Evolutionary conservation across 2,113 vertebrate species (phyloP), one percentile per base, ranked within the genome.

Genomic region (Muntiacus muntjak): DNA sequence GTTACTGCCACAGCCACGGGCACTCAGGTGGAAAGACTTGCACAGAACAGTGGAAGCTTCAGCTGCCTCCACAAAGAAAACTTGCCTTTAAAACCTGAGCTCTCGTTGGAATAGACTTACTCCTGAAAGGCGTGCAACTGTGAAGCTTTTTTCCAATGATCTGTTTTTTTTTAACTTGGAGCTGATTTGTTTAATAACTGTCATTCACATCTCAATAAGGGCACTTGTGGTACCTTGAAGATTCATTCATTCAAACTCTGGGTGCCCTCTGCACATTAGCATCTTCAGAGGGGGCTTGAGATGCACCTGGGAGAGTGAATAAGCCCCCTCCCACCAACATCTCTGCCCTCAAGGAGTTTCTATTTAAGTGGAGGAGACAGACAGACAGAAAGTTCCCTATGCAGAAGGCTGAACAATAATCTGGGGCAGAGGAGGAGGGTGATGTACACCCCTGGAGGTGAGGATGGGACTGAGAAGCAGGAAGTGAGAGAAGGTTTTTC

Each of bases 231-330:
- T 23, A 40, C 45, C 17, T 17, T 40, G 28, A 57, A 55, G 74
- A 50, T 82, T 97, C 86, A 58, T 91, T 95, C 83, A 55, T 74
- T 93, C 94, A 79, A 88, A 91, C 3, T 11, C 5, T 8, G 58
- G 76, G 82, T 15, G 43, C 50, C 28, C n/a, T 91, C 60, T 71
- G 6, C 3, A 8, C 45, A 33, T 16, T 21, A 3, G 55, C 17
- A n/a, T 89, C 84, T 90, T 85, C 45, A 25, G 47, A 25, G 47
- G 92, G 60, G 28, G 40, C 11, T 5, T 25, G 26, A 43, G 40
- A 62, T 6, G 57, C 33, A n/a, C 40, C 58, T 54, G 2, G 57
- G 83, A 57, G 26, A 21, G 3, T 4, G 25, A 81, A n/a, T 10
- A 14, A 17, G 57, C 1, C 15, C 50, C 25, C 26, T 43, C 43